Evolutionary conservation across 2,113 vertebrate species (phyloP).

Genomic region (Pseudorhombus dupliciocellatus): DNA sequence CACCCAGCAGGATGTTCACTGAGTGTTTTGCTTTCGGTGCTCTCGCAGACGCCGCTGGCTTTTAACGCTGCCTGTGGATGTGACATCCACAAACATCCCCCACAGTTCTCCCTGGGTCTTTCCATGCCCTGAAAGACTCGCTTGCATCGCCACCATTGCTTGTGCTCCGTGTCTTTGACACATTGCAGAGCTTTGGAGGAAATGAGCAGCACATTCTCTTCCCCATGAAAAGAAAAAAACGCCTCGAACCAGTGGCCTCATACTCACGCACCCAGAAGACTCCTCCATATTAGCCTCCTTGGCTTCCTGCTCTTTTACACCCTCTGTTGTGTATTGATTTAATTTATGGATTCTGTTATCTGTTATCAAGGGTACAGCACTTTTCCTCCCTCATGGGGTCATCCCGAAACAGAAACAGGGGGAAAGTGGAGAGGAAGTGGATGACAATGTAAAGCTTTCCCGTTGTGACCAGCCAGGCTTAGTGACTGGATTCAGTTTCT

Average conservation of each 20-base stretch:
- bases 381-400: constrained; percentile 62
- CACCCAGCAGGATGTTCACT: constrained; percentile 75
- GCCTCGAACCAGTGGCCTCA: constrained; percentile 42
- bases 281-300: constrained; percentile 59
- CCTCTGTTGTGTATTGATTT: constrained; percentile 72
- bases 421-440: constrained; percentile 75
- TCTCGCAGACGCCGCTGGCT: constrained; percentile 43
- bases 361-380: constrained; percentile 62
- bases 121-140: constrained; percentile 39
- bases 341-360: constrained; percentile 75
- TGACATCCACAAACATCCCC: constrained; percentile 59
- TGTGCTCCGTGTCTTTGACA: constrained; percentile 37
- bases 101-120: constrained; percentile 43
- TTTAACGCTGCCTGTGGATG: constrained; percentile 48
- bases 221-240: constrained; percentile 1
- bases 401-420: constrained; percentile 68
- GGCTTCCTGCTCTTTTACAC: constrained; percentile 70
- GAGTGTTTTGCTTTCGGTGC: constrained; percentile 66
- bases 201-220: constrained; percentile 58
- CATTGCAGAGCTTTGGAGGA: constrained; percentile 48
- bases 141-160: constrained; percentile 40
- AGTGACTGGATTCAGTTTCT: constrained; percentile 74
- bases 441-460: constrained; percentile 76
- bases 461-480: constrained; percentile 65
- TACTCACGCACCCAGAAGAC: constrained; percentile 40